Conservation (phyloP, 1,140 invertebrate species). For the Theocolax elegans region DNA sequence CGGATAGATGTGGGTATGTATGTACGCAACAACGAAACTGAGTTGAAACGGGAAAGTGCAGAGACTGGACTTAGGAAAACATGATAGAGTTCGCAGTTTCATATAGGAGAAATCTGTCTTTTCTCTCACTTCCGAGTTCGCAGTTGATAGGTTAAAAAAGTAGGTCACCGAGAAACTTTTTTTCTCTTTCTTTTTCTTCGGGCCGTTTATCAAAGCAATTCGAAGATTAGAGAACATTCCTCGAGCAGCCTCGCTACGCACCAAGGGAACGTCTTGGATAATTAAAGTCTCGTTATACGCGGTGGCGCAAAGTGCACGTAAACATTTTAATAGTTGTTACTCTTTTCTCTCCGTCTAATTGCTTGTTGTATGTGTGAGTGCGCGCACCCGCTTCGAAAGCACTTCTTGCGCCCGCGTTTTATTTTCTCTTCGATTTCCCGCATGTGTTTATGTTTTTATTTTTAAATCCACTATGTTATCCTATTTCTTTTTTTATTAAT, state of each 20-base stretch:
- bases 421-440: too few relatives aligned
- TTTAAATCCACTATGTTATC: too few relatives aligned
- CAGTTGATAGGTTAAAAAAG: constrained; percentile 32
- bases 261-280: background rate
- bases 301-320: background rate
- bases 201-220: constrained; percentile 11
- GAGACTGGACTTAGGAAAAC: background rate
- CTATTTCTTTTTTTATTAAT: too few relatives aligned
- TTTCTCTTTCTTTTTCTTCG: too few relatives aligned
- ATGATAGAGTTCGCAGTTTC: background rate
- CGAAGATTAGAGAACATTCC: constrained; percentile 30
- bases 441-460: too few relatives aligned
- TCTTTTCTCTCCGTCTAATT: background rate
- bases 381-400: too few relatives aligned
- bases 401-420: too few relatives aligned
- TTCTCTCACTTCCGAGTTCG: background rate
- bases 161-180: constrained; percentile 37
- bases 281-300: background rate
- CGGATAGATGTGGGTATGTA: too few relatives aligned
- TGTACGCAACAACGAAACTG: background rate
- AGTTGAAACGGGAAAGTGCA: background rate
- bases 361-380: background rate
- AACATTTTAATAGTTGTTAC: background rate
- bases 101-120: background rate
- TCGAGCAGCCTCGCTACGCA: background rate